phyloP scores from a whole-genome alignment of 2,113 vertebrate species.

The Guaruba guarouba region DNA sequence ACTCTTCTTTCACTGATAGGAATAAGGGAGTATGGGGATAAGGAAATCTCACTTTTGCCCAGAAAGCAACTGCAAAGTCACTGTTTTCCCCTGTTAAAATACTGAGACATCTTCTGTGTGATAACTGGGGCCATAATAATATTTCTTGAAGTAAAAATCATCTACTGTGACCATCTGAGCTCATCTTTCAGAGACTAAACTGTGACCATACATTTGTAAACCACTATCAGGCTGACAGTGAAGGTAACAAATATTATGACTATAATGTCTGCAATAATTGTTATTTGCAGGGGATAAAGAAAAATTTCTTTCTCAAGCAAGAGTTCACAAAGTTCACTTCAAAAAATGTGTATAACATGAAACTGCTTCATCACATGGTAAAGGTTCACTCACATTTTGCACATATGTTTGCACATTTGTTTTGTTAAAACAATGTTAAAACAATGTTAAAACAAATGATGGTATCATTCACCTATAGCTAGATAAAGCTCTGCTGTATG shows the following conservation, averaged over 20 bases:
- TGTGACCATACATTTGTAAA: neutral
- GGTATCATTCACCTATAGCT: conserved; percentile 1
- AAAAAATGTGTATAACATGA: neutral
- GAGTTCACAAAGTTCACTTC: neutral
- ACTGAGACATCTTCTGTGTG: neutral
- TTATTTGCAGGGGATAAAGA: neutral
- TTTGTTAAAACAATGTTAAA: neutral
- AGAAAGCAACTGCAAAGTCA: neutral
- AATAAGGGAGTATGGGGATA: neutral
- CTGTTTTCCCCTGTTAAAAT: neutral
- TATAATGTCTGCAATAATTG: neutral
- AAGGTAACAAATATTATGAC: neutral
- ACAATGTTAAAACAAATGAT: neutral
- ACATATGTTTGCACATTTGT: neutral
- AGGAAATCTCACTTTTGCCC: neutral
- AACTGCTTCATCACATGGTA: neutral
- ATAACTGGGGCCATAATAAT: neutral
- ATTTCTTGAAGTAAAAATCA: neutral
- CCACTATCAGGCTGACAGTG: neutral
- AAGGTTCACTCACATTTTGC: neutral
- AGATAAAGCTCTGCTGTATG: neutral
- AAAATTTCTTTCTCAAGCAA: neutral
- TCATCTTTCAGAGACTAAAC: neutral
- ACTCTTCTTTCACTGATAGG: neutral
- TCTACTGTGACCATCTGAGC: neutral